Base-by-base conservation (phyloP, 2,113 vertebrate species). In the Eptatretus burgeri region DNA sequence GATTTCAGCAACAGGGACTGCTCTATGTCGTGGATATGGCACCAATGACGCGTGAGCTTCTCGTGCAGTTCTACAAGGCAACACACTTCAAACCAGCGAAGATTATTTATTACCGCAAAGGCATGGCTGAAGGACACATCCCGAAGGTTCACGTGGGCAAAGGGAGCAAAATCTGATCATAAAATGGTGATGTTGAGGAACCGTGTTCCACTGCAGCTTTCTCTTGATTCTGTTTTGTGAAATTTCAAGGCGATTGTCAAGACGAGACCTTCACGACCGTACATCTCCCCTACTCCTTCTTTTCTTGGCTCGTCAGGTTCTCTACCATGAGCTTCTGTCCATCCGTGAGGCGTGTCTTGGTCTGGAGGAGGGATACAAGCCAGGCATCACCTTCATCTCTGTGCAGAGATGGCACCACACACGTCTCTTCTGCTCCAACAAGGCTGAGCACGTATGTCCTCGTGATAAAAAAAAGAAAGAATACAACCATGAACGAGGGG, bases 51-150 rank as follows among this genome's bases (percentile, higher is more conserved):
- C 73, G 91, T 10, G 89, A 96, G 70, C 77, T 98, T 2, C 73
- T 96, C 67, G 94, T 98, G 70, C 91, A 98, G 72, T 98, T 98
- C 68, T 98, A 98, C 76, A 98, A 98, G 70, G 93, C 91, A 51
- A 98, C 91, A 0, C 86, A 86, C 52, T 98, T 96, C 75, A 98
- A 98, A 71, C 91, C 91, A 66, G 95, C 91, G 0, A 78, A 88
- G n/a, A 93, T 98, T 68, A 98, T 98, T 71, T 98, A 95, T 66
- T 98, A 98, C 69, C 82, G 89, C 13, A 89, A 87, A 13, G 91
- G 91, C 1, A 89, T 98, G 9, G 95, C 91, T 0, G 91, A 98
- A 75, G 91, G 91, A 50, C 91, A 98, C 69, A 94, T 98, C 87
- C 95, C 94, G 65, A 89, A 98, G 85, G 91, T 41, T 41, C 27